Evolutionary conservation across 35 echinoderm and acorn worm species (phyloP).

Genomic region (Patiria miniata): DNA sequence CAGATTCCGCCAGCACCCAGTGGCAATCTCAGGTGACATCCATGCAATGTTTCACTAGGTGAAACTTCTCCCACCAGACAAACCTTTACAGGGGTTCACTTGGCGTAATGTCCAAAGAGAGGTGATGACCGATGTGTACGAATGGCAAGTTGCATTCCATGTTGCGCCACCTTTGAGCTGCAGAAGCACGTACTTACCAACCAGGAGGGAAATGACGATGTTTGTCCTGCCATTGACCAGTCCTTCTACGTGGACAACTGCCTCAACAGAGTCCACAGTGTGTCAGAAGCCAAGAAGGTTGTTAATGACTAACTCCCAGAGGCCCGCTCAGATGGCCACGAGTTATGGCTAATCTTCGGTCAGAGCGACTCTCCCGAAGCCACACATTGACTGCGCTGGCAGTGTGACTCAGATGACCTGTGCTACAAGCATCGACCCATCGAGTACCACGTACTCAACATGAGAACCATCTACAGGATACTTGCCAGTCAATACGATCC

Average conservation of each 20-base stretch:
- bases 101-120: slow-evolving; percentile 43
- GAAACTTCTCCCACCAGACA: not conserved
- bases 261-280: too few relatives aligned
- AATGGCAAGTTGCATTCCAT: slow-evolving; percentile 41
- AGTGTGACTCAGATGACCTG: too few relatives aligned
- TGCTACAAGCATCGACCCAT: not conserved
- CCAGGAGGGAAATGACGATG: not conserved
- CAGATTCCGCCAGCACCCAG: slow-evolving; percentile 25
- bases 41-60: slow-evolving; percentile 51
- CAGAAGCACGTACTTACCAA: slow-evolving; percentile 4
- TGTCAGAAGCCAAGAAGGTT: too few relatives aligned
- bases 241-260: too few relatives aligned
- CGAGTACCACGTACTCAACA: too few relatives aligned
- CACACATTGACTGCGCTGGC: too few relatives aligned
- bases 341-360: too few relatives aligned
- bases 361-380: not conserved
- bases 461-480: too few relatives aligned
- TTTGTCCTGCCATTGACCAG: too few relatives aligned
- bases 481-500: too few relatives aligned
- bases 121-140: not conserved
- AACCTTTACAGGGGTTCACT: slow-evolving; percentile 25
- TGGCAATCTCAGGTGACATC: slow-evolving; percentile 53
- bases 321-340: too few relatives aligned
- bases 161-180: slow-evolving; percentile 48
- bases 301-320: too few relatives aligned